phyloP scores from a whole-genome alignment of 2,113 vertebrate genomes.

The Conger conger region DNA sequence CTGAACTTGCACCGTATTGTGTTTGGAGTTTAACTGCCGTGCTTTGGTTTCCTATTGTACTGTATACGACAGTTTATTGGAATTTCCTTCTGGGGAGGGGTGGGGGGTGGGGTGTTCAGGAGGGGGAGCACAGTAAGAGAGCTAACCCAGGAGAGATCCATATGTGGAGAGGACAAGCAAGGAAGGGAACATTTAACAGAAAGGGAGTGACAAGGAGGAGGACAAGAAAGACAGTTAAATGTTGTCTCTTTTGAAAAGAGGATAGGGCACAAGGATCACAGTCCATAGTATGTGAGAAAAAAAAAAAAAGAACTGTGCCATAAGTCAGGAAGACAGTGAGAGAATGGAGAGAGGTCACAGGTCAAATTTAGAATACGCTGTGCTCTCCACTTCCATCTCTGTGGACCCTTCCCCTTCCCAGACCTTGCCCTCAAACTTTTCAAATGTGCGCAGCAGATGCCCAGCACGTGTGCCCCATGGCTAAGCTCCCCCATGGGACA shows the following conservation, averaged over 20 bases:
- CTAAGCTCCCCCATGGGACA: slow-evolving; percentile 47
- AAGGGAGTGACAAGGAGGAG: neutral
- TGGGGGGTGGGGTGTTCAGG: neutral
- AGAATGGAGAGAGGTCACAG: neutral
- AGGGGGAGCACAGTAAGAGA: neutral
- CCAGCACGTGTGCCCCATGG: slow-evolving; percentile 57
- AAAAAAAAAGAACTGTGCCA: neutral
- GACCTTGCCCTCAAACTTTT: slow-evolving; percentile 49
- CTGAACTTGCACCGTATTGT: slow-evolving; percentile 9
- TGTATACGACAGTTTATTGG: slow-evolving; percentile 25
- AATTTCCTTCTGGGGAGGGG: slow-evolving; percentile 27
- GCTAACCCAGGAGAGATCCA: neutral
- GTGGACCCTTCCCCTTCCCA: slow-evolving; percentile 29
- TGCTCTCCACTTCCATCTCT: slow-evolving; percentile 15
- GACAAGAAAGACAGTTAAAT: neutral
- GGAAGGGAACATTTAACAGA: neutral
- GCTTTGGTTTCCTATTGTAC: slow-evolving; percentile 20
- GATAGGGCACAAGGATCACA: neutral
- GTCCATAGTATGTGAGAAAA: slow-evolving; percentile 8
- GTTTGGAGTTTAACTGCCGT: neutral
- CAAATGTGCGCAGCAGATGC: slow-evolving; percentile 65
- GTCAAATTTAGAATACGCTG: neutral
- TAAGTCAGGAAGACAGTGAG: neutral
- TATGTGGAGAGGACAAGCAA: slow-evolving; percentile 11
- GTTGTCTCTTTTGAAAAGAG: neutral